These are phyloP conservation scores for Thermophis baileyi DNA, from an alignment of 2,113 vertebrate species.

Conservation along the genomic window DNA sequence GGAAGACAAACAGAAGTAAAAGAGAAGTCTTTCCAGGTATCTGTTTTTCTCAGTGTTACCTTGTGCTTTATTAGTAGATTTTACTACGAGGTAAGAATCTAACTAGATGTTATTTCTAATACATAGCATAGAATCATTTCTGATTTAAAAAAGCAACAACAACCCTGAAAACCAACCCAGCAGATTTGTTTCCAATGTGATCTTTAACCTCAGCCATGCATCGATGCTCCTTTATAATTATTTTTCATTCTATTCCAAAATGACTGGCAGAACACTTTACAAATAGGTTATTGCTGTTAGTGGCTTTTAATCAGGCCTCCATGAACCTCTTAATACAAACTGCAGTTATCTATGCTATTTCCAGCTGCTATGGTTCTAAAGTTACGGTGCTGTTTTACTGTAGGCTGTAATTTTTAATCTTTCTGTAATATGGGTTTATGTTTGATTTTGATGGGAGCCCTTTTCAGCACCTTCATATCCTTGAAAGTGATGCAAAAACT, in stretches of 20 bases:
- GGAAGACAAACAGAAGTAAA: neutral
- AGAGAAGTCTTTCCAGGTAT: neutral
- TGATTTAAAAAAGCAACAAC: neutral
- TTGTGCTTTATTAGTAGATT: neutral
- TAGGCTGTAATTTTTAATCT: neutral
- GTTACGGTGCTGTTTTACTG: neutral
- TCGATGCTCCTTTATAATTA: neutral
- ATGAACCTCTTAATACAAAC: neutral
- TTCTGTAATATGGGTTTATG: neutral
- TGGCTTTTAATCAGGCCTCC: neutral
- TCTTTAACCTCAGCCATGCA: neutral
- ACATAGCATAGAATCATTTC: neutral
- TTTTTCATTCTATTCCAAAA: neutral
- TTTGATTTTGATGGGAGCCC: neutral
- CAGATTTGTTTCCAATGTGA: neutral
- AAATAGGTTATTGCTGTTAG: neutral
- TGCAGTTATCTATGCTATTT: neutral
- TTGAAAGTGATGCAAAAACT: neutral
- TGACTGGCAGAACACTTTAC: neutral
- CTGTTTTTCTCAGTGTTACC: neutral
- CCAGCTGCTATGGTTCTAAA: too few relatives aligned
- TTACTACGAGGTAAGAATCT: neutral
- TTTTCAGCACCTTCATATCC: neutral
- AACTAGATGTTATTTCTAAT: neutral
- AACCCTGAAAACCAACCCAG: neutral